These are phyloP conservation scores for Montipora capitata DNA, from an alignment of 92 coral and sea anemone species.

Conservation along the genomic window DNA sequence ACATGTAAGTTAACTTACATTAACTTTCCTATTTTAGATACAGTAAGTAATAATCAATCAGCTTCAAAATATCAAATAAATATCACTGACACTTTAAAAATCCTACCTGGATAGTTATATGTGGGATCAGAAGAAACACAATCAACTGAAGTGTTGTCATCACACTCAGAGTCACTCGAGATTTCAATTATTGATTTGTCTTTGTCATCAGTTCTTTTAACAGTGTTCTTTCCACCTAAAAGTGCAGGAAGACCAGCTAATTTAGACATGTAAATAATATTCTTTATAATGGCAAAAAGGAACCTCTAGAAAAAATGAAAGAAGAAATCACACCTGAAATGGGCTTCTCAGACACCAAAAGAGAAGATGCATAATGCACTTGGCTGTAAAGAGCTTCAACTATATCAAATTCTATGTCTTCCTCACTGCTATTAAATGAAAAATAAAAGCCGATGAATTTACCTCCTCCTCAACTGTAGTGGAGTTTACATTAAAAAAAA, in stretches of 20 bases:
- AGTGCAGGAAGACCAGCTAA: not conserved
- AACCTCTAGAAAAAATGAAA: not conserved
- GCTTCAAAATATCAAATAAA: not conserved
- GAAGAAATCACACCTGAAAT: conserved; percentile 19
- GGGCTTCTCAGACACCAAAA: conserved; percentile 47
- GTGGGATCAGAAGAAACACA: not conserved
- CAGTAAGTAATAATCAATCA: not conserved
- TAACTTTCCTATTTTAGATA: too few relatives aligned
- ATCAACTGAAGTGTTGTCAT: not conserved
- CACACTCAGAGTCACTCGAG: conserved; percentile 16
- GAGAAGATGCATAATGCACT: conserved; percentile 93
- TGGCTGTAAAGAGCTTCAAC: conserved; percentile 91
- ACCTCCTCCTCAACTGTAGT: too few relatives aligned
- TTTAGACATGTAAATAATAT: too few relatives aligned
- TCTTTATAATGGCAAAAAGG: too few relatives aligned
- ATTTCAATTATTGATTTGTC: conserved; percentile 36
- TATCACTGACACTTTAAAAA: too few relatives aligned
- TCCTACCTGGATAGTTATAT: too few relatives aligned
- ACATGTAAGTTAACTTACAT: too few relatives aligned
- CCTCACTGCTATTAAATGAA: conserved; percentile 42
- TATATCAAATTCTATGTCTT: conserved; percentile 89
- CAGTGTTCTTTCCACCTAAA: not conserved
- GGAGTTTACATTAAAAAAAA: too few relatives aligned
- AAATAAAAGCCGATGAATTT: too few relatives aligned
- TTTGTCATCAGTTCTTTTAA: not conserved